phyloP scores from a whole-genome alignment of 2,888 invertebrate species.

The Patella depressa region DNA sequence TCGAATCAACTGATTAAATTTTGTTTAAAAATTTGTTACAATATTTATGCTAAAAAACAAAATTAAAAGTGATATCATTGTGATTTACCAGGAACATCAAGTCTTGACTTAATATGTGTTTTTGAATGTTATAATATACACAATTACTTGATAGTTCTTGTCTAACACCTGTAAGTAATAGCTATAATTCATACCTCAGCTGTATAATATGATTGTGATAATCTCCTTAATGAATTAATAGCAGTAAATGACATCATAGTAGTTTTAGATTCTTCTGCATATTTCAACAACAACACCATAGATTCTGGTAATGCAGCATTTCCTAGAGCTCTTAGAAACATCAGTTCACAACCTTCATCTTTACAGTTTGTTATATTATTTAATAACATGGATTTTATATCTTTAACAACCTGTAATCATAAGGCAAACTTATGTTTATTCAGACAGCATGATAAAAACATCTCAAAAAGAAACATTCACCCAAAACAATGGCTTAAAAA shows the following conservation, averaged over 20 bases:
- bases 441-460: background rate
- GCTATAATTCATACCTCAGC: constrained; percentile 40
- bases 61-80: too few species aligned
- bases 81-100: too few species aligned
- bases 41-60: too few species aligned
- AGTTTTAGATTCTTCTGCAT: constrained; percentile 74
- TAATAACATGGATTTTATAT: constrained; percentile 63
- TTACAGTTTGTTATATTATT: constrained; percentile 74
- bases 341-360: constrained; percentile 76
- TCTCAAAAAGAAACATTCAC: background rate
- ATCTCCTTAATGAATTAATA: constrained; percentile 78
- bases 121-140: too few species aligned
- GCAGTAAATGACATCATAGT: constrained; percentile 77
- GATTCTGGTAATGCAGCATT: constrained; percentile 79
- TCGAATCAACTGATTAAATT: too few species aligned
- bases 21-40: too few species aligned
- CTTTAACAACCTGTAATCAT: constrained; percentile 59
- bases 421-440: background rate
- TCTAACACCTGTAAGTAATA: background rate
- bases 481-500: background rate
- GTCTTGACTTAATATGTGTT: too few species aligned
- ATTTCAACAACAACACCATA: constrained; percentile 76
- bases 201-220: constrained; percentile 46
- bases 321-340: constrained; percentile 79
- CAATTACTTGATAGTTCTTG: too few species aligned